phyloP scores from a whole-genome alignment of 2,888 invertebrate genomes.

The Apamea monoglypha region DNA sequence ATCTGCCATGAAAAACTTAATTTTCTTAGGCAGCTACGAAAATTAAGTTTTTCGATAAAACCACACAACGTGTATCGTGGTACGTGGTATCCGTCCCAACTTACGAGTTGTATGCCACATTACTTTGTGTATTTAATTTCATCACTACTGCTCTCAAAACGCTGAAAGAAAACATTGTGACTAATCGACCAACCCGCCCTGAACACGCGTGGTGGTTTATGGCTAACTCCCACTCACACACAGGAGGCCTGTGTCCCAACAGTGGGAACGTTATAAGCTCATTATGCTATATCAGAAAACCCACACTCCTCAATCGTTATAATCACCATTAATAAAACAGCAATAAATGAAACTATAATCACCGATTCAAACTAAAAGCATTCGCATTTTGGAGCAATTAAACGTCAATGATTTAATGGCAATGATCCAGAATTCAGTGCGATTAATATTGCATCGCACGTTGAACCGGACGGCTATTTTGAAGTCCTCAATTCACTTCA shows the following conservation, averaged over 20 bases:
- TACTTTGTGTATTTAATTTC: neutral
- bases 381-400: constrained; percentile 66
- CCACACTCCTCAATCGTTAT: constrained; percentile 9
- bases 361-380: constrained; percentile 64
- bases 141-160: too few relatives aligned
- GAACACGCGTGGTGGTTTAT: neutral
- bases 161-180: neutral
- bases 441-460: constrained; percentile 73
- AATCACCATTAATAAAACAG: constrained; percentile 41
- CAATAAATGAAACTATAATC: constrained; percentile 55
- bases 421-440: constrained; percentile 64
- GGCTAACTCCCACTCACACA: neutral
- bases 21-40: too few relatives aligned
- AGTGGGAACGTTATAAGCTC: neutral
- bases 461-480: constrained; percentile 64
- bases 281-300: constrained; percentile 3
- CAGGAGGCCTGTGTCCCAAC: neutral
- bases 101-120: neutral
- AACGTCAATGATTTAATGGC: constrained; percentile 69
- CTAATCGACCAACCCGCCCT: neutral
- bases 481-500: constrained; percentile 64
- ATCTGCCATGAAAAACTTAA: too few relatives aligned
- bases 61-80: too few relatives aligned
- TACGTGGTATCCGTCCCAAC: too few relatives aligned
- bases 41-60: too few relatives aligned